Conservation (phyloP, 1,140 invertebrate genomes). For the Zaprionus inermis region DNA sequence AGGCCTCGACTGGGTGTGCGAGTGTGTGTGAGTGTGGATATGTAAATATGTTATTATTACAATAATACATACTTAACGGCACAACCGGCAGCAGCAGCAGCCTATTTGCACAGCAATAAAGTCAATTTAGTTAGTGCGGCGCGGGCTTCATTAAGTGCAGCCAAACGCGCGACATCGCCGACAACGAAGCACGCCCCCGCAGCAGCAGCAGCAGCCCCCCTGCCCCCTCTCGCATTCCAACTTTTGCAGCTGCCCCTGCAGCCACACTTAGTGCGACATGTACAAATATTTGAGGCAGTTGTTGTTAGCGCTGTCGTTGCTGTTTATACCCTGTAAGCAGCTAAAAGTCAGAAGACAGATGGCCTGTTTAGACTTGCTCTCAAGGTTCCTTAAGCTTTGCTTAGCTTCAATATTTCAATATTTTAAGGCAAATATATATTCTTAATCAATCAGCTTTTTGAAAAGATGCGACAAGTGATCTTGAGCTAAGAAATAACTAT, state of each 20-base stretch:
- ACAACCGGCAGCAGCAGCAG: slow-evolving; percentile 26
- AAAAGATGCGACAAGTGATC: too few species aligned
- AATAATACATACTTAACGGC: slow-evolving; percentile 74
- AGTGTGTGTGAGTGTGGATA: slow-evolving; percentile 18
- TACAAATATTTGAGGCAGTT: slow-evolving; percentile 57
- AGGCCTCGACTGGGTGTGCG: slow-evolving; percentile 28
- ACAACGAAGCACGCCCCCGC: slow-evolving; percentile 34
- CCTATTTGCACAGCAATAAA: slow-evolving; percentile 79
- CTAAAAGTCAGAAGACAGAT: too few species aligned
- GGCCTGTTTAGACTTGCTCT: too few species aligned
- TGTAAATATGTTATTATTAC: slow-evolving; percentile 71
- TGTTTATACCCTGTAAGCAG: slow-evolving; percentile 2
- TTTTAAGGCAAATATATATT: too few species aligned
- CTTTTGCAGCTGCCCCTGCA: slow-evolving; percentile 28
- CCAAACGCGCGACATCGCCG: slow-evolving; percentile 66
- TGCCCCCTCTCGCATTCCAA: not conserved
- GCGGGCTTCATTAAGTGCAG: slow-evolving; percentile 75
- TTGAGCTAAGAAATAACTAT: too few species aligned
- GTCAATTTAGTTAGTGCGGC: slow-evolving; percentile 72
- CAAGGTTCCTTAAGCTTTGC: too few species aligned
- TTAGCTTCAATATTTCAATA: too few species aligned
- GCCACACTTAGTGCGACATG: slow-evolving; percentile 48
- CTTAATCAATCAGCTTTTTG: too few species aligned
- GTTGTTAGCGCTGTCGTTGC: slow-evolving; percentile 15
- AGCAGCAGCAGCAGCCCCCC: not conserved